Evolutionary conservation across 37 sponge, comb jelly and placozoan genomes (phyloP), one percentile per base, ranked within the genome.

Genomic region (Ianthella basta): DNA sequence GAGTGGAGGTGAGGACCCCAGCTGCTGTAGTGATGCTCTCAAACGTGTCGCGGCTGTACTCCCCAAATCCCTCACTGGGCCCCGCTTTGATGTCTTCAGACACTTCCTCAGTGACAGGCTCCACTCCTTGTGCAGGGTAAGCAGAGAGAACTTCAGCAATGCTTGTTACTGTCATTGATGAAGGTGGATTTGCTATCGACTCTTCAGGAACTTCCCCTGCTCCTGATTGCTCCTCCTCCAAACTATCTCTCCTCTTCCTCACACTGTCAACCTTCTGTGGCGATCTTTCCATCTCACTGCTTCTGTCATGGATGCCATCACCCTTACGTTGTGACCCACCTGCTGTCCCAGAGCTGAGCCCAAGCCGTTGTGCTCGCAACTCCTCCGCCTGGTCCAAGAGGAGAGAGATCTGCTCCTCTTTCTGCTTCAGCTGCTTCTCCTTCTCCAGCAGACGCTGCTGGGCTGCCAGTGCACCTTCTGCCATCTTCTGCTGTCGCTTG

Each of bases 381-480:
- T 32, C 83, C 24, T 73, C 54, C 16, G 57, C 63, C 29, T 83
- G 78, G n/a, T 57, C 32, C 67, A 59, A 0, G 27, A 86, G 66
- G 21, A 39, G 35, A 24, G 61, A 30, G 27, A 93, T 55, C 21
- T 84, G 41, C 36, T 68, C 82, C 41, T 91, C 88, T 37, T 86
- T 91, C 67, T 66, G 33, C 4, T 80, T 54, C 56, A 95, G 55
- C 27, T 77, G 20, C 53, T 66, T 66, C 56, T 92, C 89, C 78
- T 57, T 88, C 81, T 85, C 41, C 56, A 89, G 72, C 83, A 95
- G 88, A 64, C 88, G 68, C 70, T 84, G 41, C 40, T 89, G 88
- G 29, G 63, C 20, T 56, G 35, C 56, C 70, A 90, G 73, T 10
- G 82, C 77, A 29, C 39, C 87, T n/a, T 90, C 94, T 16, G 94